phyloP scores from a whole-genome alignment of 1,140 invertebrate species.

The Diorhabda carinulata region DNA sequence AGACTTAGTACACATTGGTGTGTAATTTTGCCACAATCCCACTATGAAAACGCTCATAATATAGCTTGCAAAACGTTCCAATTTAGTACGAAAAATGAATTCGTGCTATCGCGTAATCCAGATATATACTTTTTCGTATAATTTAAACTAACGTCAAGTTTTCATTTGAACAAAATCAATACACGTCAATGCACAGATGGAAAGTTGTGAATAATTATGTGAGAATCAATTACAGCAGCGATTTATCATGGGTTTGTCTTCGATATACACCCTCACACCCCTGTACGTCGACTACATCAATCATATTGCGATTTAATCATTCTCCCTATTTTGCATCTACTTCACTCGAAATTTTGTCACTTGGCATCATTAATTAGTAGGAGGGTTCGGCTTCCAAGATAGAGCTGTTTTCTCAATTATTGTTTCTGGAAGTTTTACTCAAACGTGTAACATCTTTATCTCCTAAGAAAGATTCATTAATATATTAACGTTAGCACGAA shows the following conservation, averaged over 20 bases:
- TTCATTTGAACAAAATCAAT: conserved; percentile 30
- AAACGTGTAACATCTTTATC: conserved; percentile 2
- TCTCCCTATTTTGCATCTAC: conserved; percentile 22
- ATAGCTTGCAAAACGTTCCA: too few species aligned
- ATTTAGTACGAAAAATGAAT: too few species aligned
- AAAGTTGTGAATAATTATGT: conserved; percentile 43
- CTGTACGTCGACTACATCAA: conserved; percentile 17
- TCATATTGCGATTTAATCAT: conserved; percentile 24
- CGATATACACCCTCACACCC: conserved; percentile 18
- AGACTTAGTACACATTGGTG: too few species aligned
- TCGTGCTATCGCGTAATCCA: too few species aligned
- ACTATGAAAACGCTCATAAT: too few species aligned
- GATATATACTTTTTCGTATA: too few species aligned
- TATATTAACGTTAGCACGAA: too few species aligned
- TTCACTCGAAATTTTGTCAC: conserved; percentile 23
- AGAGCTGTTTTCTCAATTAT: conserved; percentile 3
- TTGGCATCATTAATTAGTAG: conserved; percentile 16
- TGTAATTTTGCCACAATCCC: too few species aligned
- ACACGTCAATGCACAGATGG: conserved; percentile 43
- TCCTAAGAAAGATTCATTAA: not conserved
- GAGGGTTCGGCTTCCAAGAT: conserved; percentile 3
- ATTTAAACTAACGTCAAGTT: not conserved
- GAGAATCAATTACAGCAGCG: conserved; percentile 43
- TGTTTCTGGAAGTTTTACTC: not conserved
- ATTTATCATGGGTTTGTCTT: conserved; percentile 39